Conservation (phyloP, 2,797 vertebrate species). For the Ctenopoma multispine region DNA sequence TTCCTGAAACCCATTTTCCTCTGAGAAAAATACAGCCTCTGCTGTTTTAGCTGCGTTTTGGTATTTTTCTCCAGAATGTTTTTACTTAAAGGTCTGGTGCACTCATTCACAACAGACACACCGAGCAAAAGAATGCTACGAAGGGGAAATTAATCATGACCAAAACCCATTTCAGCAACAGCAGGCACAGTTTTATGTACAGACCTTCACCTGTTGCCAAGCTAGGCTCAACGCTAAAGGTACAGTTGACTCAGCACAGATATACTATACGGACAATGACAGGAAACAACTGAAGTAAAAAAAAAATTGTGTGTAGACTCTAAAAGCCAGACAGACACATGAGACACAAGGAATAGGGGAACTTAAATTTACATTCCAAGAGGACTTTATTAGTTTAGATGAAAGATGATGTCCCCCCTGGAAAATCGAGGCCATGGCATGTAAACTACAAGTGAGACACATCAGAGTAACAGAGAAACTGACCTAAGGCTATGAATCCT, state of each 20-base stretch:
- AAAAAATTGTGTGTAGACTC: slow-evolving; percentile 5
- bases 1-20: slow-evolving; percentile 1
- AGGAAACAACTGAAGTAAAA: slow-evolving; percentile 6
- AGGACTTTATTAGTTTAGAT: slow-evolving; percentile 17
- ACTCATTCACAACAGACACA: slow-evolving; percentile 33
- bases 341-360: background rate
- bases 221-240: slow-evolving; percentile 8
- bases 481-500: background rate
- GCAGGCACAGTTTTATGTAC: background rate
- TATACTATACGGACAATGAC: slow-evolving; percentile 2
- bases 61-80: slow-evolving; percentile 11
- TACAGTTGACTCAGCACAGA: slow-evolving; percentile 39
- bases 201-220: slow-evolving; percentile 28
- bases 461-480: background rate
- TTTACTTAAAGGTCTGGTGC: background rate
- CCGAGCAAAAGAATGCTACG: slow-evolving; percentile 11
- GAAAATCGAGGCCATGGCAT: slow-evolving; percentile 17
- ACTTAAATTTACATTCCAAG: slow-evolving; percentile 15
- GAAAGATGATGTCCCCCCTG: slow-evolving; percentile 5
- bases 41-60: slow-evolving; percentile 17
- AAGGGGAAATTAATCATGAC: slow-evolving; percentile 51
- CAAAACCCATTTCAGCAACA: slow-evolving; percentile 32
- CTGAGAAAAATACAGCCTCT: slow-evolving; percentile 1
- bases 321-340: slow-evolving; percentile 7
- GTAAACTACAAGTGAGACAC: slow-evolving; percentile 11